Conservation (phyloP, 2,113 vertebrate species). For the Diphyllodes magnificus region DNA sequence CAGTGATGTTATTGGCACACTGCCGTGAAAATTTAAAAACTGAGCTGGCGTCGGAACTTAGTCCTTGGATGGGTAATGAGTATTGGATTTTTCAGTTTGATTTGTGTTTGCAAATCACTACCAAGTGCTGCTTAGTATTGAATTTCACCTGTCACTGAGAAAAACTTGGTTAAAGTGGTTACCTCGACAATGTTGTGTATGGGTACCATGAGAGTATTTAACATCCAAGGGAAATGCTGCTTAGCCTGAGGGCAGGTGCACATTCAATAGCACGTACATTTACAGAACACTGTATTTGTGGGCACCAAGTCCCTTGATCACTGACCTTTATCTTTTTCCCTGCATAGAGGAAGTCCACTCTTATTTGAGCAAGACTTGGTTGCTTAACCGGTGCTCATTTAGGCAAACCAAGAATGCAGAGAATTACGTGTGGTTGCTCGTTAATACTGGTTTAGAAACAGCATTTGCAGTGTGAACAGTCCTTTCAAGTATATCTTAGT, state of each 20-base stretch:
- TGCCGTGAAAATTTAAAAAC: not conserved
- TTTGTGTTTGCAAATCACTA: not conserved
- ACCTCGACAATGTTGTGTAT: accelerated
- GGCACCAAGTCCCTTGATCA: conserved; percentile 12
- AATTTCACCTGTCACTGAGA: not conserved
- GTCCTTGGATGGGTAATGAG: not conserved
- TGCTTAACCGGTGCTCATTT: not conserved
- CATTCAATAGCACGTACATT: not conserved
- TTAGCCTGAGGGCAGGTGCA: not conserved
- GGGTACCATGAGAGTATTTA: not conserved
- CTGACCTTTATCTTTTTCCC: conserved; percentile 6
- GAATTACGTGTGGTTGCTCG: not conserved
- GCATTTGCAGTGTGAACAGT: not conserved
- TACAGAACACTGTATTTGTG: not conserved
- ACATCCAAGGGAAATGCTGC: not conserved
- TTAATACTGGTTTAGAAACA: not conserved
- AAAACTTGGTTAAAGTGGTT: not conserved
- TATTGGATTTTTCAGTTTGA: not conserved
- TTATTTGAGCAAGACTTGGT: not conserved
- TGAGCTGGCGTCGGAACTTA: not conserved
- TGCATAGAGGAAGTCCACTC: not conserved
- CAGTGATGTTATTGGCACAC: not conserved
- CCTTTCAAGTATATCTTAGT: not conserved
- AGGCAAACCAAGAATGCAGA: not conserved
- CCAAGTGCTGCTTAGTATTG: not conserved